phyloP scores from a whole-genome alignment of 1,140 invertebrate species.

The Drosophila trapezifrons region DNA sequence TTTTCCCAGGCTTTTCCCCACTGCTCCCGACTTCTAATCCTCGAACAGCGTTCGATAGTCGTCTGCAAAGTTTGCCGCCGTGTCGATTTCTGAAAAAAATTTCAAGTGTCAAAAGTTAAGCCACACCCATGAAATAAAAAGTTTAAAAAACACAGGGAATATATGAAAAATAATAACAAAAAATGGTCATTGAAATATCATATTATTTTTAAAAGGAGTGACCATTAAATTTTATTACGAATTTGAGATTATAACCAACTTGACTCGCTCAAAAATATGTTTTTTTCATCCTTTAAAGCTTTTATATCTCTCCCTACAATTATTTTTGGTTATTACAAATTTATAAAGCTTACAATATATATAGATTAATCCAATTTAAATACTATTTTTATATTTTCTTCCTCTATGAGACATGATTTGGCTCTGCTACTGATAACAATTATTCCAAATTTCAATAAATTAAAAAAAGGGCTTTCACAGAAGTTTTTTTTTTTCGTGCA shows the following conservation, averaged over 20 bases:
- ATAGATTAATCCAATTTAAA: too few relatives aligned
- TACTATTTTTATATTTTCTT: not conserved
- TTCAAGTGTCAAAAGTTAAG: constrained; percentile 50
- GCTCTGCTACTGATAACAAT: not conserved
- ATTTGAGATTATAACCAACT: too few relatives aligned
- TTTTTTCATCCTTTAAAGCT: too few relatives aligned
- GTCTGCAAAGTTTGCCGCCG: constrained; percentile 71
- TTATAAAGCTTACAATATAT: too few relatives aligned
- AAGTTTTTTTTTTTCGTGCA: not conserved
- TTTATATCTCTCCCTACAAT: too few relatives aligned
- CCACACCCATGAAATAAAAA: constrained; percentile 6
- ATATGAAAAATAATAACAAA: constrained; percentile 2
- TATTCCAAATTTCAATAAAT: too few relatives aligned
- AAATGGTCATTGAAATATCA: too few relatives aligned
- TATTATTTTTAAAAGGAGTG: not conserved
- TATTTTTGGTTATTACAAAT: too few relatives aligned
- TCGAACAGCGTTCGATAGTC: constrained; percentile 52
- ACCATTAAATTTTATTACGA: too few relatives aligned
- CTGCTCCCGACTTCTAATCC: constrained; percentile 39
- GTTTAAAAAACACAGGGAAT: not conserved
- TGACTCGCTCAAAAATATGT: too few relatives aligned
- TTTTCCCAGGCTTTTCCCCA: constrained; percentile 4
- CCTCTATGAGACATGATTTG: not conserved
- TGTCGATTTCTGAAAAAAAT: constrained; percentile 32
- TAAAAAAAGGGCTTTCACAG: accelerated